Conservation (phyloP, 2,113 vertebrate genomes). For the Apodemus speciosus region DNA sequence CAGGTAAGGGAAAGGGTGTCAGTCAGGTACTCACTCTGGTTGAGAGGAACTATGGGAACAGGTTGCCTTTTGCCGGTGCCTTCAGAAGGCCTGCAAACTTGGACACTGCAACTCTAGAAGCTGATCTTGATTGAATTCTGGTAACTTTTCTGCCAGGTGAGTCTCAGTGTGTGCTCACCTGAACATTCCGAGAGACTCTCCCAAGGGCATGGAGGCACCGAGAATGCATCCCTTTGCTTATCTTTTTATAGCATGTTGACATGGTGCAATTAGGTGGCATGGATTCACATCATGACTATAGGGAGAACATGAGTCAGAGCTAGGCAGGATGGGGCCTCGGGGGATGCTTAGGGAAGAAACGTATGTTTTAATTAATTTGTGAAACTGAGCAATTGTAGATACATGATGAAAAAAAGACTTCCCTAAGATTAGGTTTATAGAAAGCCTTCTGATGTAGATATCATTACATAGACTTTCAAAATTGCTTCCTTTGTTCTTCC, state of each 20-base stretch:
- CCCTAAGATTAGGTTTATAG: not conserved
- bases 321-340: not conserved
- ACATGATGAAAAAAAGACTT: constrained; percentile 6
- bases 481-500: not conserved
- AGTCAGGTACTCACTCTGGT: not conserved
- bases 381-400: not conserved
- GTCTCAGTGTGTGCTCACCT: not conserved
- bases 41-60: not conserved
- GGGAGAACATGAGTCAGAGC: not conserved
- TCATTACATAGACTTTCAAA: not conserved
- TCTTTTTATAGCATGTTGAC: not conserved
- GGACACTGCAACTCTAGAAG: fast-evolving
- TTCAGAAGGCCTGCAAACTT: not conserved
- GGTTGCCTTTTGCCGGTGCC: not conserved
- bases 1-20: not conserved
- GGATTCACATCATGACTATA: not conserved
- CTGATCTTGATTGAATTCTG: not conserved
- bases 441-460: not conserved
- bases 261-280: not conserved
- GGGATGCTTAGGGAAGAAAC: not conserved
- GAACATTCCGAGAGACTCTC: not conserved
- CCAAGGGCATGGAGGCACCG: not conserved
- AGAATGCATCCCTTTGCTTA: not conserved
- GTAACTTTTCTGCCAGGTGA: not conserved
- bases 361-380: not conserved